Evolutionary conservation across 2,113 vertebrate genomes (phyloP).

Genomic region (Plotosus lineatus): DNA sequence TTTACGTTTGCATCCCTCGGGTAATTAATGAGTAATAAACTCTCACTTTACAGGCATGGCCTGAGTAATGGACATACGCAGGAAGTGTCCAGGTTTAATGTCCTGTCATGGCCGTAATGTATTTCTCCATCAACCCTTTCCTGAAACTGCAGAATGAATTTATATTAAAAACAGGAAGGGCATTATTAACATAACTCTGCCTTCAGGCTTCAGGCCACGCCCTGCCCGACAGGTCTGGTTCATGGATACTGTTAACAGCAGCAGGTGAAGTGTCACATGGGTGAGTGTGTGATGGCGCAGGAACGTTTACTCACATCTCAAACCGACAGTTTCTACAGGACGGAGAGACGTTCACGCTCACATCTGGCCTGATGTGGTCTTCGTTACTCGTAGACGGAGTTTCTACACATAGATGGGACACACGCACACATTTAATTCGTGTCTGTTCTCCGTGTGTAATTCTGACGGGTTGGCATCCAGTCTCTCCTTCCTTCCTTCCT

Average conservation of each 20-base stretch:
- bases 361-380: constrained; percentile 84
- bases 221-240: too few relatives aligned
- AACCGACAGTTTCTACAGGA: constrained; percentile 91
- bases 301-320: constrained; percentile 67
- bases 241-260: too few relatives aligned
- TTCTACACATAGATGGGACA: constrained; percentile 65
- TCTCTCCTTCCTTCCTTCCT: too few relatives aligned
- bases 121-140: not conserved
- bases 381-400: constrained; percentile 94
- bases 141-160: not conserved
- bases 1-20: constrained; percentile 33
- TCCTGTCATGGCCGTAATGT: not conserved
- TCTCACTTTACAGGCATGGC: not conserved
- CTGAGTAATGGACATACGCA: not conserved
- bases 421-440: not conserved
- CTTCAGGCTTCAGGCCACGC: not conserved
- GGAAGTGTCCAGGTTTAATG: not conserved
- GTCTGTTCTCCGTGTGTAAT: too few relatives aligned
- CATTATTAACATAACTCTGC: not conserved
- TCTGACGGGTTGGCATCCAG: too few relatives aligned
- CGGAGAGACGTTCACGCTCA: constrained; percentile 60
- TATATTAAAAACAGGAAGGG: not conserved
- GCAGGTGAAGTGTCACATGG: not conserved
- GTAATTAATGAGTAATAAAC: not conserved
- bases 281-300: constrained; percentile 7